These are phyloP conservation scores for Ctenoplectra terminalis DNA, from an alignment of 1,140 invertebrate genomes.

Conservation along the genomic window DNA sequence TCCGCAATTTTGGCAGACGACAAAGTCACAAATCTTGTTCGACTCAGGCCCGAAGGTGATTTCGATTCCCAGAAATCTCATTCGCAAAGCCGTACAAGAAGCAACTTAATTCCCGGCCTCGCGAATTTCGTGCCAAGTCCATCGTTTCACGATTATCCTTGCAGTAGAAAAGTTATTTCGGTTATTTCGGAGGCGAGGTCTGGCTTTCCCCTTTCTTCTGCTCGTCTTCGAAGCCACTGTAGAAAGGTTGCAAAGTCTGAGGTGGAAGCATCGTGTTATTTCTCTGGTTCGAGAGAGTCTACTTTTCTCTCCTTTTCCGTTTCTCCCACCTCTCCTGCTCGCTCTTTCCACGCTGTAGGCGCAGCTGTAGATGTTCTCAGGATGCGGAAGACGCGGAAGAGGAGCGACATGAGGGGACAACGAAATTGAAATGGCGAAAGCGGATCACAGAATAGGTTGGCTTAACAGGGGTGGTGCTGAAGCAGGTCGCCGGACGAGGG, in stretches of 20 bases:
- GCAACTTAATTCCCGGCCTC: constrained; percentile 13
- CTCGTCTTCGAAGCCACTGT: constrained; percentile 13
- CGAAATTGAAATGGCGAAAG: constrained; percentile 81
- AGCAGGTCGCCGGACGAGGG: constrained; percentile 71
- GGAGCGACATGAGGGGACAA: constrained; percentile 73
- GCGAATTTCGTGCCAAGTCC: constrained; percentile 17
- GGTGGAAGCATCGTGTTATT: constrained; percentile 32
- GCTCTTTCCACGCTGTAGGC: constrained; percentile 41
- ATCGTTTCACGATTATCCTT: constrained; percentile 52
- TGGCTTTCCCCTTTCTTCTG: background rate
- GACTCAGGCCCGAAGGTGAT: background rate
- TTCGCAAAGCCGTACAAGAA: constrained; percentile 2
- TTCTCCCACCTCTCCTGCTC: background rate
- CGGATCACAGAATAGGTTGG: constrained; percentile 79
- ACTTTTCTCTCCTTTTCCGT: background rate
- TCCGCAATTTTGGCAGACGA: constrained; percentile 10
- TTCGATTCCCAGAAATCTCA: constrained; percentile 31
- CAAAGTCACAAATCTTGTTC: background rate
- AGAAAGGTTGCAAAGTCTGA: constrained; percentile 61
- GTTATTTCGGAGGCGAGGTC: constrained; percentile 43
- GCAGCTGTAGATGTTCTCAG: constrained; percentile 77
- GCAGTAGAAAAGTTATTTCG: constrained; percentile 51
- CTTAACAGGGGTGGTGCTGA: constrained; percentile 66
- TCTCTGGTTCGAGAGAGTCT: constrained; percentile 8
- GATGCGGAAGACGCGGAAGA: constrained; percentile 66